phyloP scores from a whole-genome alignment of 2,113 vertebrate genomes.

The Cinclus cinclus region DNA sequence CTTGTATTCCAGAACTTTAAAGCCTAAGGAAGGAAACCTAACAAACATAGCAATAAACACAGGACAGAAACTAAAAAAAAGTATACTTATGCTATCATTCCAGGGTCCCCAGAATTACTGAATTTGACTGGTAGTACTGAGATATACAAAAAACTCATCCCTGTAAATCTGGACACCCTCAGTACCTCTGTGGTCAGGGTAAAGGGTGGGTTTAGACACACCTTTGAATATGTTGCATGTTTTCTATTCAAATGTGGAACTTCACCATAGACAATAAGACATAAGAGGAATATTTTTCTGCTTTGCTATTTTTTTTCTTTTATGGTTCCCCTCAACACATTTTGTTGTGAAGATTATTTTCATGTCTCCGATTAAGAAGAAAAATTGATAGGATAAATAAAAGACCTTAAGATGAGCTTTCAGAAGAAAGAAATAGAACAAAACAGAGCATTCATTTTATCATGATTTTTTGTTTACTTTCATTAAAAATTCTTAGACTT shows the following conservation, averaged over 20 bases:
- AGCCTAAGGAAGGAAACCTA: not conserved
- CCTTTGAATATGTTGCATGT: not conserved
- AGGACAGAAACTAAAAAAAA: not conserved
- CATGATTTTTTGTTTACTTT: not conserved
- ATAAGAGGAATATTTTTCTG: not conserved
- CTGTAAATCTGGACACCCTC: not conserved
- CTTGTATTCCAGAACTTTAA: not conserved
- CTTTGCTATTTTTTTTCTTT: not conserved
- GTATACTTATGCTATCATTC: not conserved
- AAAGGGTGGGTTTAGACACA: accelerated
- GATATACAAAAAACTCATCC: not conserved
- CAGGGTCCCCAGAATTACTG: not conserved
- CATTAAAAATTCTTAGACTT: not conserved
- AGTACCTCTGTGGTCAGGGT: not conserved
- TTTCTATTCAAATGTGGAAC: not conserved
- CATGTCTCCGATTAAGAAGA: not conserved
- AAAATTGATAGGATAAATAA: not conserved
- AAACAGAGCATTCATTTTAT: not conserved
- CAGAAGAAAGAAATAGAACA: not conserved
- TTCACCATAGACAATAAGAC: not conserved
- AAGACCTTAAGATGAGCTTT: not conserved
- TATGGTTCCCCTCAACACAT: not conserved
- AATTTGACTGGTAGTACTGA: not conserved
- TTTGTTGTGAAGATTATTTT: not conserved
- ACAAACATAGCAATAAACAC: not conserved